Percentiles rank a stretch among this genome's conserved stretches.
Evolutionary conservation across 1,140 invertebrate genomes (phyloP).

Genomic region (Nymphalis io): DNA sequence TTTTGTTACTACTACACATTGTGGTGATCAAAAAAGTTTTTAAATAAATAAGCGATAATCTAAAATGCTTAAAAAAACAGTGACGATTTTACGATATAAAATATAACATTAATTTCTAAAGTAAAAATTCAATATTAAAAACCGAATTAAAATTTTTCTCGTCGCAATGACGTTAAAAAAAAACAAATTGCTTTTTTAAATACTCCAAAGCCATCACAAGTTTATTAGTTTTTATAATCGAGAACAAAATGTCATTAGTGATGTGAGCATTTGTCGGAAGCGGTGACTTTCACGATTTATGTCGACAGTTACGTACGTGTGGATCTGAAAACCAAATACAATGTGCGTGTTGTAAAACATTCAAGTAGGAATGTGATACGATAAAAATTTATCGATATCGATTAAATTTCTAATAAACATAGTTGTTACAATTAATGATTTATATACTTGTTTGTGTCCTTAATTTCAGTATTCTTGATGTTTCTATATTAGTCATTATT

Average conservation of each 20-base stretch:
- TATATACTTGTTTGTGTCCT: no score
- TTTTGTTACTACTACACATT: no score
- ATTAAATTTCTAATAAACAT: background rate
- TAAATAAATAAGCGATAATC: no score
- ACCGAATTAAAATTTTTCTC: background rate
- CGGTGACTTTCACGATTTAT: constrained; percentile 60
- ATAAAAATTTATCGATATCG: constrained; percentile 8
- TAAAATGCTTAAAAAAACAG: no score
- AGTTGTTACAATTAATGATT: background rate
- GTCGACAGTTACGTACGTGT: constrained; percentile 51
- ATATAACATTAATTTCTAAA: no score
- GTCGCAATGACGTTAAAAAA: background rate
- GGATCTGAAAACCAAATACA: constrained; percentile 68
- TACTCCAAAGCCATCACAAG: constrained; percentile 17
- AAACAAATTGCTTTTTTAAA: constrained; percentile 13
- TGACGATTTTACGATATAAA: no score
- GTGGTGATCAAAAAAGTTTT: no score
- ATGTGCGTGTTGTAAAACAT: constrained; percentile 54
- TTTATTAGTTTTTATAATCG: constrained; percentile 26
- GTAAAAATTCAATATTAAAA: no score
- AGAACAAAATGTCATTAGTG: constrained; percentile 66
- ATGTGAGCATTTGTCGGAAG: constrained; percentile 64
- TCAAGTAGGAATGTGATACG: constrained; percentile 30
- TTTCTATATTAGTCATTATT: no score
- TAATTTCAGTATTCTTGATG: no score